Evolutionary conservation across 2,113 vertebrate genomes (phyloP).

Genomic region (Circaetus cinerascens): DNA sequence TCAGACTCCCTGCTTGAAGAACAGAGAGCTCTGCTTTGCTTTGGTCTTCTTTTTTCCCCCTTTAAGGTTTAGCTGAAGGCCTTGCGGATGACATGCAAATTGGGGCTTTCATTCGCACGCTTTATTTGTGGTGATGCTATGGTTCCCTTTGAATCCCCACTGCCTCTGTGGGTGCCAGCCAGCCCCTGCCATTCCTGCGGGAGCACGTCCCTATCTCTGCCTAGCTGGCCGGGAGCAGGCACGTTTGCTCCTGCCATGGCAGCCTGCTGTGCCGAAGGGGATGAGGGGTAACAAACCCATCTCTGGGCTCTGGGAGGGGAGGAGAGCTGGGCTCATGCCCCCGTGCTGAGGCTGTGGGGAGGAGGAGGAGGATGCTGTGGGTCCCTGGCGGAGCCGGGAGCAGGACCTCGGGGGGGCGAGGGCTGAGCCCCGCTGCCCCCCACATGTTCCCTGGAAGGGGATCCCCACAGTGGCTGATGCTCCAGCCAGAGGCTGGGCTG

Average conservation of each 20-base stretch:
- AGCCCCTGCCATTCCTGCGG: neutral
- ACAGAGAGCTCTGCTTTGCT: conserved; percentile 16
- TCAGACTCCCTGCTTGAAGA: neutral
- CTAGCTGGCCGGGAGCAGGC: neutral
- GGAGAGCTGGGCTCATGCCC: neutral
- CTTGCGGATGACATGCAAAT: conserved; percentile 1
- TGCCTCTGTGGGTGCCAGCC: neutral
- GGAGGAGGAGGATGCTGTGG: neutral
- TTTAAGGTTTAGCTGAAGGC: neutral
- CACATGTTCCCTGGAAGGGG: neutral
- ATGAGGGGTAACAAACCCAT: fast-evolving
- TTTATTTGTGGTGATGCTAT: neutral
- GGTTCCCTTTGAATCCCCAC: neutral
- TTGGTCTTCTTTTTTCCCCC: neutral
- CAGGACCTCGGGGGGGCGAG: too few relatives aligned
- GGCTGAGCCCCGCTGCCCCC: neutral
- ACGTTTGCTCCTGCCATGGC: fast-evolving
- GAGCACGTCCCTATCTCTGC: neutral
- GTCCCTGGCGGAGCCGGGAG: neutral
- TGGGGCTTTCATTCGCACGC: neutral
- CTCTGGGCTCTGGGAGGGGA: neutral
- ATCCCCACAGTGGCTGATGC: neutral
- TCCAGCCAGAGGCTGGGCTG: neutral
- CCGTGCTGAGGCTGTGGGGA: neutral
- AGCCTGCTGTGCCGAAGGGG: neutral